A percentile compares a stretch with the other conserved stretches of the same genome.
These are phyloP conservation scores for Myiozetetes cayanensis DNA, from an alignment of 2,113 vertebrate genomes.

Conservation along the genomic window DNA sequence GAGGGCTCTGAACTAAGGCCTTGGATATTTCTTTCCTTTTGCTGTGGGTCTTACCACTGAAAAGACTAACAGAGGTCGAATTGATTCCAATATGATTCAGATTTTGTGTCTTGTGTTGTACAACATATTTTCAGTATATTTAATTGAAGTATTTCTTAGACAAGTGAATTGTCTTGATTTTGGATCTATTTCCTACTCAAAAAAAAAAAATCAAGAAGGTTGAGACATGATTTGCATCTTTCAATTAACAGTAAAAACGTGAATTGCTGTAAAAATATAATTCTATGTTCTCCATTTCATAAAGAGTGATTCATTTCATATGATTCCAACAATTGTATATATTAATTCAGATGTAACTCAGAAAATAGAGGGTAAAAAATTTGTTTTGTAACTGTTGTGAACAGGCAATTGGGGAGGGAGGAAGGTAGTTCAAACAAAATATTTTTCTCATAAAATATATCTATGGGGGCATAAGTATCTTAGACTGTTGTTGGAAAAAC, in stretches of 20 bases:
- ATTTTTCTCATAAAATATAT: not conserved
- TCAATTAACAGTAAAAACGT: not conserved
- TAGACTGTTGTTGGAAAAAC: slow-evolving; percentile 8
- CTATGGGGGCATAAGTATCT: not conserved
- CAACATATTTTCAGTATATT: not conserved
- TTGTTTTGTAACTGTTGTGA: not conserved
- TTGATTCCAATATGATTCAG: not conserved
- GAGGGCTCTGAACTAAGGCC: not conserved
- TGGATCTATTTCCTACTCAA: not conserved
- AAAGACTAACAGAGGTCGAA: not conserved
- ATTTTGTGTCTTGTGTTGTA: not conserved
- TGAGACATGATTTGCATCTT: not conserved
- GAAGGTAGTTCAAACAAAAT: not conserved
- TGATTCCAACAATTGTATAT: not conserved
- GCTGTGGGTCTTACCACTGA: not conserved
- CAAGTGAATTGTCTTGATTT: not conserved
- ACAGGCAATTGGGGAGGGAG: not conserved
- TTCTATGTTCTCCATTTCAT: not conserved
- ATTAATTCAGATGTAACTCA: not conserved
- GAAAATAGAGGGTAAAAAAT: not conserved
- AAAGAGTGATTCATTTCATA: not conserved
- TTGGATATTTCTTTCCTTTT: not conserved
- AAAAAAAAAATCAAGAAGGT: not conserved
- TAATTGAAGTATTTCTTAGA: not conserved
- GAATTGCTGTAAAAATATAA: not conserved